These are phyloP conservation scores for Drosophila bunnanda DNA, from an alignment of 2,888 invertebrate genomes.

Conservation along the genomic window DNA sequence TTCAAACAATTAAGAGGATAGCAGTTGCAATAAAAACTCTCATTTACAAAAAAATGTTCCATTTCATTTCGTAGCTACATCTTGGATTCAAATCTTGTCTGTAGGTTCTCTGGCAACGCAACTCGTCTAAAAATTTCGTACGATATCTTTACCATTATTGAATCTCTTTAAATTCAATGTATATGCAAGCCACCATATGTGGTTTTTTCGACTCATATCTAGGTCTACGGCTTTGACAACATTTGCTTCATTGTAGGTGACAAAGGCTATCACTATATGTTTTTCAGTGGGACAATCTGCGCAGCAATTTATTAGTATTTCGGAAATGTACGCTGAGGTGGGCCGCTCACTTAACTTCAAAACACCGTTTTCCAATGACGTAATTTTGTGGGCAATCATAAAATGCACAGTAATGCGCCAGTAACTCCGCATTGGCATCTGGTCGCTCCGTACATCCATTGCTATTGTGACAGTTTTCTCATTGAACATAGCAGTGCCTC, in stretches of 20 bases:
- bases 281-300: conserved; percentile 5
- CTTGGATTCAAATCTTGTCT: too few species aligned
- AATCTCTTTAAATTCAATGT: not conserved
- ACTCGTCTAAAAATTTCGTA: too few species aligned
- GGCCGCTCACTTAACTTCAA: conserved; percentile 1
- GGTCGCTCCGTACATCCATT: not conserved
- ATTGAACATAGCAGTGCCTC: too few species aligned
- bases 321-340: not conserved
- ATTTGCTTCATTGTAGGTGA: conserved; percentile 13
- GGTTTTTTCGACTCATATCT: conserved; percentile 8
- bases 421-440: not conserved
- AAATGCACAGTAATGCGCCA: not conserved
- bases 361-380: not conserved
- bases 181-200: conserved; percentile 20
- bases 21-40: too few species aligned
- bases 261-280: conserved; percentile 8
- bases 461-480: not conserved
- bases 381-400: not conserved
- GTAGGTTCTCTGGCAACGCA: too few species aligned
- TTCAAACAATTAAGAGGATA: too few species aligned
- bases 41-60: too few species aligned
- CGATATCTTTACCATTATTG: too few species aligned
- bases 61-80: too few species aligned
- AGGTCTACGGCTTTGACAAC: conserved; percentile 13
- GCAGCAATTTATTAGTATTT: conserved; percentile 12